A percentile compares a stretch with the other conserved stretches of the same genome.
Conservation (phyloP, 1,140 invertebrate species). For the Wiebesia pumilae region DNA sequence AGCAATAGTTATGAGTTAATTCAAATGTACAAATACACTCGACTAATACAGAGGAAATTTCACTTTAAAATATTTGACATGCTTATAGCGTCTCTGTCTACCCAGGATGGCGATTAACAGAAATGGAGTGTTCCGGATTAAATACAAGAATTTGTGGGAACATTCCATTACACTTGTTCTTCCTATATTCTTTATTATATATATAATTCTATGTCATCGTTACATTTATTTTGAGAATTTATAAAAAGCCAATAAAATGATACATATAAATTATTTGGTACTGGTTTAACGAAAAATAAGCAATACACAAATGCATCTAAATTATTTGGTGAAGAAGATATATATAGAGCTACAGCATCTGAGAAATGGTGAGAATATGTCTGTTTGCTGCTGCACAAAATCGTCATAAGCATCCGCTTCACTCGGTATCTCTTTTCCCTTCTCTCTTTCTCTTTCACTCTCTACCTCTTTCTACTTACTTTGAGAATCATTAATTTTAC, state of each 20-base stretch:
- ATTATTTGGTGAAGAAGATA: not conserved
- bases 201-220: not conserved
- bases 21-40: not conserved
- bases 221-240: not conserved
- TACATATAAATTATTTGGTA: not conserved
- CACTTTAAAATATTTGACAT: not conserved
- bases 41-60: not conserved
- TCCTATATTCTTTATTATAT: not conserved
- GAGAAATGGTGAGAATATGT: not conserved
- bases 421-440: not conserved
- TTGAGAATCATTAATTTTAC: constrained; percentile 29
- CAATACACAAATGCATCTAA: not conserved
- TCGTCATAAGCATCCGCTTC: constrained; percentile 1
- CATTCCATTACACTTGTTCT: not conserved
- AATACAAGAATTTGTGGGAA: not conserved
- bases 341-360: not conserved
- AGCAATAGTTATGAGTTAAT: not conserved
- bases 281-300: not conserved
- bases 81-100: not conserved
- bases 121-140: not conserved
- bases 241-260: not conserved
- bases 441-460: not conserved
- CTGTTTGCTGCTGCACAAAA: not conserved
- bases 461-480: not conserved
- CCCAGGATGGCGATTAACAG: not conserved